Percentiles rank a stretch among this genome's conserved stretches.
These are phyloP conservation scores for Lasius fuliginosus DNA, from an alignment of 2,888 invertebrate species.

Conservation along the genomic window DNA sequence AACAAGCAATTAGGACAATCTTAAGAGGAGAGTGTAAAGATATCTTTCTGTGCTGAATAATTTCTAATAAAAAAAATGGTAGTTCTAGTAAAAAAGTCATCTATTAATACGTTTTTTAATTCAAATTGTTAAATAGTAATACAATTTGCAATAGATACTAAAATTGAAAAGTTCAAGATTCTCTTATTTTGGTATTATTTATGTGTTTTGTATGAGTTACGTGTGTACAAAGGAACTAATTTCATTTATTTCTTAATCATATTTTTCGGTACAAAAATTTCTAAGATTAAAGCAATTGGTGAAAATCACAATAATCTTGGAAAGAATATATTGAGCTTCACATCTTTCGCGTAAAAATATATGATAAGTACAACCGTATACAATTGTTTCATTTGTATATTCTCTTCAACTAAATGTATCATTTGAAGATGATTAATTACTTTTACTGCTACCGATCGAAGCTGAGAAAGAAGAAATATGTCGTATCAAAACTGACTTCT, in stretches of 20 bases:
- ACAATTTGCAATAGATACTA: not conserved
- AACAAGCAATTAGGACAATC: slow-evolving; percentile 1
- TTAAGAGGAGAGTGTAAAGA: slow-evolving; percentile 9
- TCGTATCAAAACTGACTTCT: slow-evolving; percentile 17
- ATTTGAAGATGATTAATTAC: slow-evolving; percentile 11
- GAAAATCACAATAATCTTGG: not conserved
- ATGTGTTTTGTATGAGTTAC: no score
- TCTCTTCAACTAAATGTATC: not conserved
- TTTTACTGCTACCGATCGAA: not conserved
- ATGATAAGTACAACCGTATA: not conserved
- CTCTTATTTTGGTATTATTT: not conserved
- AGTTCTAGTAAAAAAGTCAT: not conserved
- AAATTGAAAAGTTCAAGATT: not conserved
- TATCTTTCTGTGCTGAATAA: not conserved
- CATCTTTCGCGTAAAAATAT: not conserved
- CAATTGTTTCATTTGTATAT: not conserved
- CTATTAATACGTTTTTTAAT: not conserved
- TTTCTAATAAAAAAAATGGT: not conserved
- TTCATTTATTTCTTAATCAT: not conserved
- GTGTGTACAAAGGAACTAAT: not conserved
- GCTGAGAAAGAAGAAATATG: not conserved
- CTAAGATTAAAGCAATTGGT: not conserved
- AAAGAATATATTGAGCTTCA: not conserved
- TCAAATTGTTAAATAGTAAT: not conserved
- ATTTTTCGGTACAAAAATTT: not conserved